Base-by-base conservation (phyloP, 2,888 invertebrate species). In the Megalurothrips usitatus region DNA sequence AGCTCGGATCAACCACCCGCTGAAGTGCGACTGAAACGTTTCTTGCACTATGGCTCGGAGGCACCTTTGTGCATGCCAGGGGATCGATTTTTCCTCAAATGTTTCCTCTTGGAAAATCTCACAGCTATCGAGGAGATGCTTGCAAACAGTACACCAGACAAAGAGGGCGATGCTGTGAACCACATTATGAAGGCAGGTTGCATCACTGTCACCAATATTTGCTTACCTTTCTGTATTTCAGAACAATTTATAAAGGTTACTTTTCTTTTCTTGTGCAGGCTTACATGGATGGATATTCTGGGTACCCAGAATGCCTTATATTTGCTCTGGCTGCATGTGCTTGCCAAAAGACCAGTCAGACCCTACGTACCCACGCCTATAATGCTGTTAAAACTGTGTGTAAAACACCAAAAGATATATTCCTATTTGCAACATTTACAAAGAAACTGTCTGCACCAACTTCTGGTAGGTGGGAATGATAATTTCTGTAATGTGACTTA, bases 291-390 rank as follows among this genome's bases (percentile, higher is more conserved):
- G 88, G 88, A 8, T 88, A 87, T 86, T 89, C 89, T 82, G 90
- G 89, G 23, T 87, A 90, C 83, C 89, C 89, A 83, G 91, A 90
- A 82, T 89, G 91, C 17, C 87, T 92, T n/a, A 88, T 92, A 79
- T 92, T 91, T 87, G 91, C 91, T 19, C 86, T 93, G 79, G 91
- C 92, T 1, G 88, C 92, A 84, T 92, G 92, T 85, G 88, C 91
- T 1, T 83, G 85, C 52, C 87, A 89, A 82, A 85, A 85, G 12
- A 84, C 84, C 84, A 86, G 86, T 86, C 83, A 86, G 79, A 84
- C 84, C 78, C 87, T 91, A 1, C 90, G 91, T 83, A 87, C 88
- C 81, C 88, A 88, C 6, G 89, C 90, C 0, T 92, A 92, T 83
- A 87, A 88, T 81, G 88, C 88, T 19, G 87, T 90, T 1, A 84